Percentiles rank a stretch among this genome's conserved stretches.
These are phyloP conservation scores for Chlamydotis undulata DNA, from an alignment of 2,113 vertebrate species.

Conservation along the genomic window DNA sequence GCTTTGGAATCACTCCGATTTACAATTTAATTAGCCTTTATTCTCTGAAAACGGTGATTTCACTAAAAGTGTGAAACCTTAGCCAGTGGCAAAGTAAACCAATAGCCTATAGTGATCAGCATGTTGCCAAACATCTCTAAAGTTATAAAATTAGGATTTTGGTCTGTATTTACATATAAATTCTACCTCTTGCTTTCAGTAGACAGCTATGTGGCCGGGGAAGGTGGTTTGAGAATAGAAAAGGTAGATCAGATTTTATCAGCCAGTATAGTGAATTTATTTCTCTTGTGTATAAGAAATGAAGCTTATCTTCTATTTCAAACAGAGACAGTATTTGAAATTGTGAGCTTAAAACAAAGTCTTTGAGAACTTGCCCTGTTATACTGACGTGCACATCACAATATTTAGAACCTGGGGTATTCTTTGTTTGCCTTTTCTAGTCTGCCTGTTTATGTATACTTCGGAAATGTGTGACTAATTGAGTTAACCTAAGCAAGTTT, in stretches of 20 bases:
- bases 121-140: background rate
- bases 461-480: background rate
- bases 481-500: background rate
- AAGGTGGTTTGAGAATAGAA: background rate
- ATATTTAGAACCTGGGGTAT: background rate
- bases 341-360: background rate
- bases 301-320: background rate
- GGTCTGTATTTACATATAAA: background rate
- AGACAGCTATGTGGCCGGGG: background rate
- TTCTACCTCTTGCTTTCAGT: background rate
- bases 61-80: background rate
- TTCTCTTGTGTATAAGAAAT: background rate
- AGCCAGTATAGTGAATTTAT: background rate
- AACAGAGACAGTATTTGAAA: background rate
- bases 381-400: background rate
- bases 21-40: background rate
- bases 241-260: background rate
- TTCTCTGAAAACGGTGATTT: background rate
- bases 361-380: background rate
- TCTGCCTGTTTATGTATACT: background rate
- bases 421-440: background rate
- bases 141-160: background rate
- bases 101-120: background rate
- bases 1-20: slow-evolving; percentile 2
- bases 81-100: background rate